phyloP scores from a whole-genome alignment of 2,113 vertebrate genomes.

The Odontesthes bonariensis region DNA sequence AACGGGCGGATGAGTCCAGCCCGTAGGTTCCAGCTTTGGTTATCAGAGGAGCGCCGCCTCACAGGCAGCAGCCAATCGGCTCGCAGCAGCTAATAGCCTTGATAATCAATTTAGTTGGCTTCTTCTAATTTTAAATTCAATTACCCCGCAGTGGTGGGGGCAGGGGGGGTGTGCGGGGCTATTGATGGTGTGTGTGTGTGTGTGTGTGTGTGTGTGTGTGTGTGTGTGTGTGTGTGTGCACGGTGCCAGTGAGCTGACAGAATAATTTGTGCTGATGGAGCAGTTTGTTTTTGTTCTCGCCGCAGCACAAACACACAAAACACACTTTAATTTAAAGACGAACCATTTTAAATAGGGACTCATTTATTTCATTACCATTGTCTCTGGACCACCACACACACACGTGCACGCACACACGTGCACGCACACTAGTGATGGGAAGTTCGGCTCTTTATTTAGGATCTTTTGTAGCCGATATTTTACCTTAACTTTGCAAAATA shows the following conservation, averaged over 20 bases:
- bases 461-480: no score
- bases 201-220: slow-evolving; percentile 21
- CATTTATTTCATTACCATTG: no score
- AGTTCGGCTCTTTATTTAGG: no score
- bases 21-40: slow-evolving; percentile 11
- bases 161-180: neutral
- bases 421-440: no score
- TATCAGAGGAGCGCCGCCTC: slow-evolving; percentile 4
- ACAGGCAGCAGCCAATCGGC: slow-evolving; percentile 45
- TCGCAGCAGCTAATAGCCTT: slow-evolving; percentile 45
- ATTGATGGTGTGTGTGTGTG: neutral
- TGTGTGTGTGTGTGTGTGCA: slow-evolving; percentile 16
- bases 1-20: slow-evolving; percentile 16
- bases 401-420: no score
- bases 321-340: no score
- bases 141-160: slow-evolving; percentile 34
- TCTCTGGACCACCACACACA: no score
- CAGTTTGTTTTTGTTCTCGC: slow-evolving; percentile 58
- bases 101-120: slow-evolving; percentile 68
- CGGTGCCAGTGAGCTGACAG: slow-evolving; percentile 49
- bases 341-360: no score
- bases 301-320: neutral
- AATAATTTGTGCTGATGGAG: slow-evolving; percentile 59
- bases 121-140: slow-evolving; percentile 73
- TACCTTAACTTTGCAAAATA: no score